A percentile compares a stretch with the other conserved stretches of the same genome.
Conservation (phyloP, 2,797 vertebrate genomes). For the Sebastes nivosus region DNA sequence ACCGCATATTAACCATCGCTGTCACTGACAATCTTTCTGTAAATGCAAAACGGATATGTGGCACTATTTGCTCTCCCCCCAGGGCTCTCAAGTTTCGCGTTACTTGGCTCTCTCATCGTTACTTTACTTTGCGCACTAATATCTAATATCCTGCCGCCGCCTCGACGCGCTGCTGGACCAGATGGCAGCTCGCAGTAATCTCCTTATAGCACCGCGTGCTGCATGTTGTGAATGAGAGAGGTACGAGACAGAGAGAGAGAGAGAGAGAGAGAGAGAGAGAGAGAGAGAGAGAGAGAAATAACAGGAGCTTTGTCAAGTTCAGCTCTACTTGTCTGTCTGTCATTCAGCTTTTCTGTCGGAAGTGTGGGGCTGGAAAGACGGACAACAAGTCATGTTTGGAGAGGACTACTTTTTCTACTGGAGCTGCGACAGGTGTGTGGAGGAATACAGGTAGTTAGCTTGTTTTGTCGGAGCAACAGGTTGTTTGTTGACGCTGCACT, state of each 20-base stretch:
- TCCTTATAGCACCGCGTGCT: constrained; percentile 55
- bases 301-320: constrained; percentile 46
- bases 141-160: constrained; percentile 49
- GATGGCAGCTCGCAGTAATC: constrained; percentile 76
- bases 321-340: neutral
- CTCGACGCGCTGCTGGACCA: constrained; percentile 63
- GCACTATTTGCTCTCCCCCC: neutral
- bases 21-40: constrained; percentile 17
- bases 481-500: constrained; percentile 46
- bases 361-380: neutral
- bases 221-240: constrained; percentile 59
- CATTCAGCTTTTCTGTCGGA: constrained; percentile 4
- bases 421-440: constrained; percentile 40
- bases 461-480: constrained; percentile 49
- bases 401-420: constrained; percentile 45
- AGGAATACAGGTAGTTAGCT: constrained; percentile 21
- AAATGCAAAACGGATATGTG: constrained; percentile 10
- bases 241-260: constrained; percentile 9
- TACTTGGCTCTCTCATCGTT: constrained; percentile 28
- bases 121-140: constrained; percentile 46
- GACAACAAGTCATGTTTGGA: constrained; percentile 16
- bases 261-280: no score
- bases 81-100: constrained; percentile 31
- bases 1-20: neutral
- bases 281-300: constrained; percentile 16